Conservation (phyloP, 2,113 vertebrate species). For the Clupea harengus region DNA sequence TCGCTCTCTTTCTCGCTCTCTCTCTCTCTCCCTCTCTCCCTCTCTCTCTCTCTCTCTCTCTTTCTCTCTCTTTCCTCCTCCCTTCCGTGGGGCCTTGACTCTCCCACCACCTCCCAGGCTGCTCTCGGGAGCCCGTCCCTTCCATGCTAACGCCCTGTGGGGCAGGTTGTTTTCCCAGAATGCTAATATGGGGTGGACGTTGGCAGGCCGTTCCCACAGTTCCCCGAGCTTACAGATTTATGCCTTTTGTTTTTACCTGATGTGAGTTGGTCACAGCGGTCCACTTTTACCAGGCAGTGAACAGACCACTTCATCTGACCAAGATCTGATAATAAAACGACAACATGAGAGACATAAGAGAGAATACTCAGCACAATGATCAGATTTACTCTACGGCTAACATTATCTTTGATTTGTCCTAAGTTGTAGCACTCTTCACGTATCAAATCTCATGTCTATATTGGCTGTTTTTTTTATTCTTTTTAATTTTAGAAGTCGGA, state of each 20-base stretch:
- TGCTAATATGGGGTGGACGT: conserved; percentile 60
- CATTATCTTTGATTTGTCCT: background rate
- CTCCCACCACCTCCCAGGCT: conserved; percentile 41
- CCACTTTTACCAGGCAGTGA: background rate
- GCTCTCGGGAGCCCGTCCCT: conserved; percentile 59
- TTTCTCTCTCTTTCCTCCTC: conserved; percentile 36
- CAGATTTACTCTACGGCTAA: background rate
- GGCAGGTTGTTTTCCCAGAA: conserved; percentile 72
- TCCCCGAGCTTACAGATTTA: conserved; percentile 48
- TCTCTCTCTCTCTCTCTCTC: background rate
- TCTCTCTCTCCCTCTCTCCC: background rate
- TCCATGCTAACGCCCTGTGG: conserved; percentile 59
- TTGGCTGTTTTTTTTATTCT: background rate
- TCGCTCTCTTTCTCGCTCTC: background rate
- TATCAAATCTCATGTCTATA: background rate
- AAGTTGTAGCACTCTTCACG: background rate
- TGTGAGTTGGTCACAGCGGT: background rate
- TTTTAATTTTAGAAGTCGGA: background rate
- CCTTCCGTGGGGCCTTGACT: conserved; percentile 21
- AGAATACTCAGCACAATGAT: background rate
- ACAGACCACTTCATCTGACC: background rate
- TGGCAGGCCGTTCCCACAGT: conserved; percentile 62
- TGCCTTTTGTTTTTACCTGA: conserved; percentile 60
- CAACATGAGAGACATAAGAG: background rate
- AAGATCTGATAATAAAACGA: background rate